Evolutionary conservation across 1,140 invertebrate species (phyloP).

Genomic region (Trachymyrmex cornetzi): DNA sequence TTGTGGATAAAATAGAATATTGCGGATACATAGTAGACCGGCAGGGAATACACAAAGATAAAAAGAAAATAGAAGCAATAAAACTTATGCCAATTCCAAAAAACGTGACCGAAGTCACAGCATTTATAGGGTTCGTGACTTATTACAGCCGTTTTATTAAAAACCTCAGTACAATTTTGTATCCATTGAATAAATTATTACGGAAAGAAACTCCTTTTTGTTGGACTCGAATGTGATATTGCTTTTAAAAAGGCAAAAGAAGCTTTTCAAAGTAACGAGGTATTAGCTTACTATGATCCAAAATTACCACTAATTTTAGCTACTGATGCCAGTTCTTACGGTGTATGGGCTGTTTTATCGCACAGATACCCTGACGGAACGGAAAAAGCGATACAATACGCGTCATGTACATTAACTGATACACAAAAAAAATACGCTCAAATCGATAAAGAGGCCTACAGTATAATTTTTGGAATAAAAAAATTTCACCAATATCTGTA

Average conservation of each 20-base stretch:
- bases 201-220: no score
- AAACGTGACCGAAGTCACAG: no score
- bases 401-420: constrained; percentile 50
- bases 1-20: no score
- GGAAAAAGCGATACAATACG: constrained; percentile 81
- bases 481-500: constrained; percentile 84
- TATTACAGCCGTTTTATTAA: no score
- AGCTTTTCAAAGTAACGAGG: constrained; percentile 5
- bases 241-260: neutral
- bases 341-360: constrained; percentile 82
- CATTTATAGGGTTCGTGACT: no score
- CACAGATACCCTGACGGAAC: no score
- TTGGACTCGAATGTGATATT: no score
- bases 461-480: constrained; percentile 72
- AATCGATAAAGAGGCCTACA: constrained; percentile 82
- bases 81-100: constrained; percentile 4
- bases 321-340: no score
- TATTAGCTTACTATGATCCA: constrained; percentile 82
- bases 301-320: constrained; percentile 76
- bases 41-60: neutral
- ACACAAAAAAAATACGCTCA: constrained; percentile 85
- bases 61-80: constrained; percentile 46
- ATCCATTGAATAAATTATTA: no score
- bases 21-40: no score
- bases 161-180: no score